Base-by-base conservation (phyloP, 2,797 vertebrate genomes). In the Pangasius macronema region DNA sequence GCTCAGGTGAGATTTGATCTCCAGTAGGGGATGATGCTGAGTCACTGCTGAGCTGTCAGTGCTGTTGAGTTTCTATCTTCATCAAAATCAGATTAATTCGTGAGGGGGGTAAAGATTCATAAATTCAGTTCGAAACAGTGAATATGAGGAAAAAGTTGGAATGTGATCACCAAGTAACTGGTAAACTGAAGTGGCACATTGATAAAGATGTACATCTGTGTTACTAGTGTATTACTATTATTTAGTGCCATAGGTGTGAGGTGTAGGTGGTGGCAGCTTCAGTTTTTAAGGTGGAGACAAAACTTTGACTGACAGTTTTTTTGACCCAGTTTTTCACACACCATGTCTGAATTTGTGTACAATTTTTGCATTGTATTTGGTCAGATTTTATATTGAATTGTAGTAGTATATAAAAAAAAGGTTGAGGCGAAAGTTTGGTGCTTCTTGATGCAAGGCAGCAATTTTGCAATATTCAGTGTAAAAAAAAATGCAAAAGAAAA, bases 21-120 rank as follows among this genome's bases (percentile, higher is more conserved):
- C 93, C 93, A 92, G 87, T 61, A 3, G 91, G 91, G 85, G 92
- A 93, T 46, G 61, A 0, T 22, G 77, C 92, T 70, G 86, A 87
- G 86, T 22, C 67, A 8, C 27, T 33, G 39, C 18, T 59, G 2
- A 16, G 16, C 10, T n/a, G 36, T 75, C 42, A 6, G 13, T 49
- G 8, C 85, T 5, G 16, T 39, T 49, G 42, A 16, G 30, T 73
- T 86, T 82, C 36, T 59, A 20, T 36, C 57, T 57, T 39, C 13
- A 49, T 30, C 49, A 3, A 33, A 77, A 53, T 77, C 7, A 8
- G 49, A 77, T 77, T 30, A 33, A 77, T 77, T 77, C 3, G 0
- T 42, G 42, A 42, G 49, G 14, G 13, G 5, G 11, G 18, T 27
- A 24, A 42, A 3, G 68, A 72, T 24, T 42, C 4, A 46, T 11